phyloP scores from a whole-genome alignment of 2,888 invertebrate genomes.

The Aradus depressus region DNA sequence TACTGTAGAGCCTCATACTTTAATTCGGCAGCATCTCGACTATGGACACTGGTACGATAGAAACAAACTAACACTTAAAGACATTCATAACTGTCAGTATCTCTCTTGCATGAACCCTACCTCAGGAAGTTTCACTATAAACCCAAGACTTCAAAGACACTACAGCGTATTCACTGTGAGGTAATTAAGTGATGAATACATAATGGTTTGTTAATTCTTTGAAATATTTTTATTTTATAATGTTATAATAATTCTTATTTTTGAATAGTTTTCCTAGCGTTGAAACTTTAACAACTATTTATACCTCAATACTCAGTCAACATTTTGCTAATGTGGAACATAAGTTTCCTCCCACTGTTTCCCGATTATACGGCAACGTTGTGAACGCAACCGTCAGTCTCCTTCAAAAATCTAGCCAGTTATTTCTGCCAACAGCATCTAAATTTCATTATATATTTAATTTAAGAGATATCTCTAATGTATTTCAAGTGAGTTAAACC shows the following conservation, averaged over 20 bases:
- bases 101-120: slow-evolving; percentile 98
- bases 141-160: slow-evolving; percentile 82
- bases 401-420: slow-evolving; percentile 74
- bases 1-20: slow-evolving; percentile 90
- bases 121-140: slow-evolving; percentile 92
- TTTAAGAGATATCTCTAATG: slow-evolving; percentile 84
- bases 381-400: slow-evolving; percentile 72
- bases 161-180: slow-evolving; percentile 81
- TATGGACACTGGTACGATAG: slow-evolving; percentile 94
- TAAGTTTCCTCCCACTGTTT: slow-evolving; percentile 59
- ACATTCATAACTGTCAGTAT: slow-evolving; percentile 94
- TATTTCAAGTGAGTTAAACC: too few relatives aligned
- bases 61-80: slow-evolving; percentile 75
- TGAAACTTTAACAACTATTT: slow-evolving; percentile 79
- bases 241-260: neutral
- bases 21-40: slow-evolving; percentile 90
- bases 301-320: slow-evolving; percentile 75
- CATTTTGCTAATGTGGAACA: slow-evolving; percentile 73
- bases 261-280: slow-evolving; percentile 52
- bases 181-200: slow-evolving; percentile 25
- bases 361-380: slow-evolving; percentile 55
- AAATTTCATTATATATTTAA: slow-evolving; percentile 97
- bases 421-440: slow-evolving; percentile 88
- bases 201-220: neutral
- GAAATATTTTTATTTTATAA: neutral